Conservation (phyloP, 1,140 invertebrate species). For the Pseudomyrmex concolor region DNA sequence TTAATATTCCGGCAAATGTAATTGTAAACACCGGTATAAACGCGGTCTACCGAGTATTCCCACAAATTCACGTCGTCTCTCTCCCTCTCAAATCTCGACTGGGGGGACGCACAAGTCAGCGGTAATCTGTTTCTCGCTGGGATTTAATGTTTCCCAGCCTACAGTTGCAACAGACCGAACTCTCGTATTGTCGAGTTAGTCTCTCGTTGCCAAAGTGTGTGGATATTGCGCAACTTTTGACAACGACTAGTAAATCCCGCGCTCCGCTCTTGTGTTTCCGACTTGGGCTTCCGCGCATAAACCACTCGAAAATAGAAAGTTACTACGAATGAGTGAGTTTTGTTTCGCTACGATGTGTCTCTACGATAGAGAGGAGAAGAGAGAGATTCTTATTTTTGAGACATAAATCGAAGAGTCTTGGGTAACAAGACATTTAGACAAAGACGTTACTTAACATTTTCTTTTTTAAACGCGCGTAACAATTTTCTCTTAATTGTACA, state of each 20-base stretch:
- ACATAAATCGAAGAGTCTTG: no score
- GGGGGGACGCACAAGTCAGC: not conserved
- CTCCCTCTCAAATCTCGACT: no score
- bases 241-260: constrained; percentile 34
- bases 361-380: no score
- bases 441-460: no score
- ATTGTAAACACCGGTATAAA: constrained; percentile 51
- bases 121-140: constrained; percentile 14
- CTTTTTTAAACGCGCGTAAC: no score
- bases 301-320: constrained; percentile 34
- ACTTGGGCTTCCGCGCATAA: not conserved
- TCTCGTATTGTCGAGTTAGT: constrained; percentile 44
- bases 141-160: constrained; percentile 50
- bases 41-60: constrained; percentile 36
- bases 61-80: constrained; percentile 35
- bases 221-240: constrained; percentile 59
- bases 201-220: constrained; percentile 48
- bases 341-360: no score
- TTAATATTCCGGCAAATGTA: constrained; percentile 45
- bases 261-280: constrained; percentile 27
- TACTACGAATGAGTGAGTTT: not conserved
- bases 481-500: no score
- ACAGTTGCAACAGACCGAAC: constrained; percentile 11
- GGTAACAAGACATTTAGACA: no score
- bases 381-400: no score